Conservation (phyloP, 2,888 invertebrate species). For the Nomada ferruginata region DNA sequence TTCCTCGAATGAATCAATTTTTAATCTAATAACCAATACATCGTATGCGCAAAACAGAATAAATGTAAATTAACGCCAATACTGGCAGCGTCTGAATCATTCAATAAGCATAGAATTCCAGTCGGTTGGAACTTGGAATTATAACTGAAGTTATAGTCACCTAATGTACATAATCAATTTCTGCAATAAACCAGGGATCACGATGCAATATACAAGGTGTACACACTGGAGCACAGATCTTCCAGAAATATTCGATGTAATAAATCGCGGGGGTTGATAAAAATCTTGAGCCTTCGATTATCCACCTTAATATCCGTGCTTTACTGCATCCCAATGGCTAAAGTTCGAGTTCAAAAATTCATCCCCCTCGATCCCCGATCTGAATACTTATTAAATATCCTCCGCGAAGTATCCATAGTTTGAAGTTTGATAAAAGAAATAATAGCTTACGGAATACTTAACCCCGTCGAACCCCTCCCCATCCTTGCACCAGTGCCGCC, state of each 20-base stretch:
- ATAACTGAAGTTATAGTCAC: neutral
- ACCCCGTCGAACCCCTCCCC: neutral
- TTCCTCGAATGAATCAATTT: too few relatives aligned
- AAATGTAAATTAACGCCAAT: constrained; percentile 1
- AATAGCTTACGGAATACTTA: neutral
- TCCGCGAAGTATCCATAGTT: constrained; percentile 11
- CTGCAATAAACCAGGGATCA: neutral
- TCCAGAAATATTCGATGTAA: neutral
- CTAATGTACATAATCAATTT: constrained; percentile 1
- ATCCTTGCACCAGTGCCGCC: neutral
- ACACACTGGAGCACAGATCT: neutral
- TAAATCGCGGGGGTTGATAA: constrained; percentile 20
- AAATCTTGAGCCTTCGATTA: constrained; percentile 27
- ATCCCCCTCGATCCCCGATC: constrained; percentile 14
- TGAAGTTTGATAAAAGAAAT: neutral
- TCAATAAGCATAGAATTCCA: neutral
- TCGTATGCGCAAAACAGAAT: neutral
- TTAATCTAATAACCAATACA: too few relatives aligned
- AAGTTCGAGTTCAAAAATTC: neutral
- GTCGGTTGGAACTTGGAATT: constrained; percentile 19
- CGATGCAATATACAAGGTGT: too few relatives aligned
- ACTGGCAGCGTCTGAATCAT: neutral
- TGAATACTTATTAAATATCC: constrained; percentile 6
- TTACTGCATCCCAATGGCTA: constrained; percentile 28
- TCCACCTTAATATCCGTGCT: constrained; percentile 27